phyloP scores from a whole-genome alignment of 2,888 invertebrate genomes.

The Cataglyphis albicans region DNA sequence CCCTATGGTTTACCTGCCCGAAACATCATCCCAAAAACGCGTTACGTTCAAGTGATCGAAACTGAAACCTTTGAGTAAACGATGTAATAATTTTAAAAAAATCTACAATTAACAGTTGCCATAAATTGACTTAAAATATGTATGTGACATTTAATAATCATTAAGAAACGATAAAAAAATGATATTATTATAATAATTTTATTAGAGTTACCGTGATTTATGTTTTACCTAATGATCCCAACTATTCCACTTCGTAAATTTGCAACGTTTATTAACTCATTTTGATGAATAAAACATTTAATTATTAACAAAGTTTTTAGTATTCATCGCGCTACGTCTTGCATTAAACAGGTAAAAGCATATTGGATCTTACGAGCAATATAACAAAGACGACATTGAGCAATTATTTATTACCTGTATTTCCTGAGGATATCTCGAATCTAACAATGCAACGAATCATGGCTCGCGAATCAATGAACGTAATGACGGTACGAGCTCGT shows the following conservation, averaged over 20 bases:
- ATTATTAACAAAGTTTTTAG: slow-evolving; percentile 7
- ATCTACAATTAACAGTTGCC: not conserved
- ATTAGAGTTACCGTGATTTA: not conserved
- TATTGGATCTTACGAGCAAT: not conserved
- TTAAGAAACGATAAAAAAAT: not conserved
- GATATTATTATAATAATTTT: not conserved
- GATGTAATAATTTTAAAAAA: not conserved
- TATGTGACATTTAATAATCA: not conserved
- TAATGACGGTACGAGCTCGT: slow-evolving; percentile 71
- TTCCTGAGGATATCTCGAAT: slow-evolving; percentile 44
- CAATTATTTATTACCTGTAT: slow-evolving; percentile 48
- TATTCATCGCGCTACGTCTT: not conserved
- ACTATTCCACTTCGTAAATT: slow-evolving; percentile 6
- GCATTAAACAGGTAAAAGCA: not conserved
- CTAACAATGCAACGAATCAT: slow-evolving; percentile 54
- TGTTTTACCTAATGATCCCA: not conserved
- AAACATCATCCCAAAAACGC: slow-evolving; percentile 45
- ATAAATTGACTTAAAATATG: not conserved
- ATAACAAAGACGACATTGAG: slow-evolving; percentile 35
- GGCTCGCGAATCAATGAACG: slow-evolving; percentile 60
- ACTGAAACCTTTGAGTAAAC: too few species aligned
- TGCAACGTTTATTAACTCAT: not conserved
- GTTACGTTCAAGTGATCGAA: not conserved
- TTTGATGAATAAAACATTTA: not conserved
- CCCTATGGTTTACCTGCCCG: slow-evolving; percentile 63